These are phyloP conservation scores for Danaus plexippus DNA, from an alignment of 1,140 invertebrate species.

Conservation along the genomic window DNA sequence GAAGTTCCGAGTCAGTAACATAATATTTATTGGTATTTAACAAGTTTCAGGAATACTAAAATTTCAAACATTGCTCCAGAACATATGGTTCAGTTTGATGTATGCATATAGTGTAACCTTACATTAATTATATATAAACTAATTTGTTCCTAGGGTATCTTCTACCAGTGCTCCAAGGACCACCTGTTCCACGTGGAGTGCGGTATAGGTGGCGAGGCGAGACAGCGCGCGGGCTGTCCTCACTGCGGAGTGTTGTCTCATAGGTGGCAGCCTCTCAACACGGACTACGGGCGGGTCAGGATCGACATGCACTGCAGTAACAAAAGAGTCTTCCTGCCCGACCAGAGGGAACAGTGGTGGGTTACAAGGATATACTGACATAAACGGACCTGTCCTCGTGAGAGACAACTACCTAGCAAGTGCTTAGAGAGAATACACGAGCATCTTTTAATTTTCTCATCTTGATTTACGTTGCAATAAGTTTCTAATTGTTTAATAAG, in stretches of 20 bases:
- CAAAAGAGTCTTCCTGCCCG: slow-evolving; percentile 50
- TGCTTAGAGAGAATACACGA: no score
- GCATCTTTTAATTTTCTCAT: no score
- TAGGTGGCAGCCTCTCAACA: slow-evolving; percentile 58
- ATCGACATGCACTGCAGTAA: slow-evolving; percentile 47
- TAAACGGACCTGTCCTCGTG: no score
- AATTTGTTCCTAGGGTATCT: slow-evolving; percentile 75
- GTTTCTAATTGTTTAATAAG: no score
- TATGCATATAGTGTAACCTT: no score
- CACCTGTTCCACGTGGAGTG: slow-evolving; percentile 85
- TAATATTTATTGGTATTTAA: no score
- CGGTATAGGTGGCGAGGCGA: slow-evolving; percentile 62
- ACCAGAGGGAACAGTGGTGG: slow-evolving; percentile 48
- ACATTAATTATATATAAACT: no score
- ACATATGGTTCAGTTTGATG: no score
- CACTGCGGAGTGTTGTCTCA: slow-evolving; percentile 81
- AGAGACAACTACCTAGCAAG: no score
- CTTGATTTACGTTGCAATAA: no score
- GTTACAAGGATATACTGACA: not conserved
- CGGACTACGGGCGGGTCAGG: slow-evolving; percentile 31
- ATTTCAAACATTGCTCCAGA: no score
- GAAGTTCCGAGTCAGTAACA: not conserved
- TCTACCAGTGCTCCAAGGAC: slow-evolving; percentile 78
- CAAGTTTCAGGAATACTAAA: no score
- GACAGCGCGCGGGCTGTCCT: slow-evolving; percentile 73